Conservation (phyloP, 2,797 vertebrate species). For the Myotis vivesi region DNA sequence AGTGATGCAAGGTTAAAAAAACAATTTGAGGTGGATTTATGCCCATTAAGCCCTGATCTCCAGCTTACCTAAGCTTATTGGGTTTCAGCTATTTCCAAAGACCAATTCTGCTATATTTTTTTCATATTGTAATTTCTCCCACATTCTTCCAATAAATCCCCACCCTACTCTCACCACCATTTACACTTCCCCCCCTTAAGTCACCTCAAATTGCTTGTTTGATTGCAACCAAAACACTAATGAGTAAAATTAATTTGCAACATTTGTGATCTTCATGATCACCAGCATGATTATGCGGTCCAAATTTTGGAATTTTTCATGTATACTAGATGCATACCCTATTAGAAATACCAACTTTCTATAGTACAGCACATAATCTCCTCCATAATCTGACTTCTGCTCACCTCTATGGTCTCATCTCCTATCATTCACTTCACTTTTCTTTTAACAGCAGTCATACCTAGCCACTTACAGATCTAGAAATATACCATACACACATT, state of each 20-base stretch:
- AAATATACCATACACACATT: neutral
- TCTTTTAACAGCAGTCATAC: neutral
- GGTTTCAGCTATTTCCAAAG: neutral
- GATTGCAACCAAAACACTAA: neutral
- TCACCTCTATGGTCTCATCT: neutral
- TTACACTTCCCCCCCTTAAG: neutral
- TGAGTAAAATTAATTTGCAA: neutral
- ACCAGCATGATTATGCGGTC: neutral
- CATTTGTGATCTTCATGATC: neutral
- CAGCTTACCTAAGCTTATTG: neutral
- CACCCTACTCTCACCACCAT: neutral
- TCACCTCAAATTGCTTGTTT: neutral
- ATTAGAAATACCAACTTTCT: neutral
- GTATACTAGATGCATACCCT: neutral
- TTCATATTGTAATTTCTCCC: neutral
- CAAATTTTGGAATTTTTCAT: neutral
- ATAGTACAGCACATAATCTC: neutral
- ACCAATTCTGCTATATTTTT: neutral
- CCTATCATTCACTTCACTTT: neutral
- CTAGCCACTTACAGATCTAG: neutral
- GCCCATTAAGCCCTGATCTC: neutral
- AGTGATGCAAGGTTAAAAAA: neutral
- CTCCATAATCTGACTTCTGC: neutral
- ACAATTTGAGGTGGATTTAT: neutral
- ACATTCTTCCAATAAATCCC: neutral